These are phyloP conservation scores for Nymphalis io DNA, from an alignment of 1,140 invertebrate species.

Conservation along the genomic window DNA sequence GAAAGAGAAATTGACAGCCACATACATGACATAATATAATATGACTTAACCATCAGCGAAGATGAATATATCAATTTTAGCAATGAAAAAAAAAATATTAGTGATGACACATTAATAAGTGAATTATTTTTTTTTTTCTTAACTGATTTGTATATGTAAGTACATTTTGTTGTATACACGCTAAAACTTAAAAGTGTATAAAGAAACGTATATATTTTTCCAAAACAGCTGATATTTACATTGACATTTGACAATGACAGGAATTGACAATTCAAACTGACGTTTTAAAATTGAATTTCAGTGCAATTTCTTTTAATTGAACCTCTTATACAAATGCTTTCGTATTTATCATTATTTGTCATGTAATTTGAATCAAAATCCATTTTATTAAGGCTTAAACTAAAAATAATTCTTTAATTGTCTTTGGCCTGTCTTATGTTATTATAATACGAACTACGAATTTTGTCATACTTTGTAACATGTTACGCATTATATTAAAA, in stretches of 20 bases:
- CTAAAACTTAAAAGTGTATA: background rate
- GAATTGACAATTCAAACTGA: too few species aligned
- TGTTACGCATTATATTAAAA: conserved; percentile 3
- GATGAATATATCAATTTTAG: too few species aligned
- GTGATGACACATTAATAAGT: too few species aligned
- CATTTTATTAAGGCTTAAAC: background rate
- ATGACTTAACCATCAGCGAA: background rate
- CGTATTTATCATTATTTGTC: background rate
- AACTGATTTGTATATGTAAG: too few species aligned
- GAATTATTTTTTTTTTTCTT: too few species aligned
- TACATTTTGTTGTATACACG: too few species aligned
- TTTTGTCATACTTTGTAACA: conserved; percentile 15
- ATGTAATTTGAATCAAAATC: background rate
- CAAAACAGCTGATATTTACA: conserved; percentile 13
- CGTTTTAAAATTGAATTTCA: background rate
- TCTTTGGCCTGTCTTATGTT: conserved; percentile 2
- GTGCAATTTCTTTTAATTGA: background rate
- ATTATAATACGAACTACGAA: background rate
- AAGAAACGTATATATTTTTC: background rate
- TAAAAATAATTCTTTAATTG: background rate
- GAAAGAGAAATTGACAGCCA: conserved; percentile 45
- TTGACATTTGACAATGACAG: background rate
- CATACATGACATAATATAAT: conserved; percentile 15
- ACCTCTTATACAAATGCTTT: too few species aligned
- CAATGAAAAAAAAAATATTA: too few species aligned